Conservation (phyloP, 2,113 vertebrate species). For the Ictalurus punctatus region DNA sequence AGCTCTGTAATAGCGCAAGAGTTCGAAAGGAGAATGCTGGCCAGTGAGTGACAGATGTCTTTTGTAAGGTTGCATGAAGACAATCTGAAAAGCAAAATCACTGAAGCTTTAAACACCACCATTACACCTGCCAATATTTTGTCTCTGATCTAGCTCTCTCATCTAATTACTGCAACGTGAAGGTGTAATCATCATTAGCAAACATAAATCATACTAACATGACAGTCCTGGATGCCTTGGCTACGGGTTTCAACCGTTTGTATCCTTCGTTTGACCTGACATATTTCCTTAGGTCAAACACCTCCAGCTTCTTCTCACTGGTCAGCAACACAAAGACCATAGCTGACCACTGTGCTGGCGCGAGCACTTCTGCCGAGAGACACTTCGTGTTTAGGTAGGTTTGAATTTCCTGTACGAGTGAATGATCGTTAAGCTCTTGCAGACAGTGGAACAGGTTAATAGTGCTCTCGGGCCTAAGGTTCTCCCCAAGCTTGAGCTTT, state of each 20-base stretch:
- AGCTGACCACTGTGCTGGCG: slow-evolving; percentile 44
- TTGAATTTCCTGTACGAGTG: slow-evolving; percentile 43
- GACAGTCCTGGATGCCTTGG: slow-evolving; percentile 31
- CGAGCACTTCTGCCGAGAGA: slow-evolving; percentile 26
- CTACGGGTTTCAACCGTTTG: slow-evolving; percentile 28
- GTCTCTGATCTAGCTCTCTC: not conserved
- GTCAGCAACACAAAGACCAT: slow-evolving; percentile 45
- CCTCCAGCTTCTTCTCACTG: slow-evolving; percentile 30
- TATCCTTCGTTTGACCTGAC: slow-evolving; percentile 30
- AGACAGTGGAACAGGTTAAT: slow-evolving; percentile 43
- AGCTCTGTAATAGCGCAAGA: slow-evolving; percentile 30
- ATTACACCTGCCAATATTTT: not conserved
- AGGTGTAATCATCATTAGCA: not conserved
- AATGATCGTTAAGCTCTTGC: slow-evolving; percentile 37
- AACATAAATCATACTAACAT: slow-evolving; percentile 35
- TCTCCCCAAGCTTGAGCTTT: slow-evolving; percentile 18
- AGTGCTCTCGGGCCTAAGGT: slow-evolving; percentile 22
- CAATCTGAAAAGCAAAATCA: slow-evolving; percentile 30
- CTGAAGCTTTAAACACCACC: not conserved
- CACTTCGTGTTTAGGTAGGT: slow-evolving; percentile 12
- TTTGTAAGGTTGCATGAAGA: slow-evolving; percentile 37
- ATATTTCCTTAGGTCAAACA: slow-evolving; percentile 40
- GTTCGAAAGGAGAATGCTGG: not conserved
- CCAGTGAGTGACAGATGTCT: slow-evolving; percentile 17
- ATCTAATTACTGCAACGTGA: not conserved